Evolutionary conservation across 1,140 invertebrate species (phyloP), one percentile per base, ranked within the genome.

Genomic region (Episyrphus balteatus): DNA sequence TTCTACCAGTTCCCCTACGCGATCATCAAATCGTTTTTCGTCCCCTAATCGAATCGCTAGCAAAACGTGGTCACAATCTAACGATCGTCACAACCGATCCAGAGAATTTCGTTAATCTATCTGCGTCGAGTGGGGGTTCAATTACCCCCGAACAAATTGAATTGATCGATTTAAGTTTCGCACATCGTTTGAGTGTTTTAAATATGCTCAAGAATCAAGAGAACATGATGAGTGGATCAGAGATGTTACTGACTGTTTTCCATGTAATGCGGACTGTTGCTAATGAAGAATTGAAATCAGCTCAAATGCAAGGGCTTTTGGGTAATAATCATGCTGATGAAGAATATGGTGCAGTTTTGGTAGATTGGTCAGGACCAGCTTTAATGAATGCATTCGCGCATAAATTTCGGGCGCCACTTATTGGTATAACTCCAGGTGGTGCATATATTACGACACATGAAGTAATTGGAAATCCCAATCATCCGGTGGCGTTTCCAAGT

Each of bases 21-120:
- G 74, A 72, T 54, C 72, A 76, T 56, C 68, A 71, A 49, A 56
- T 70, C 30, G 62, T 73, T 19, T 71, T 72, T 48, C 54, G 66
- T 46, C 59, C 70, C 13, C 18, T 76, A 3, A 66, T 64, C 12
- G 57, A 61, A 47, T 70, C 68, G 41, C 54, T 79, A 21, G 62
- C 59, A 0, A 68, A 60, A 31, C 55, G 65, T 40, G 75, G 74
- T 11, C 75, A 78, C 54, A 59, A 73, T 48, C 56, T 77, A 1
- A 63, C 68, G 1, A 54, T 66, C 1, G 48, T 70, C 1, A 68
- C 70, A 13, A 48, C 69, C 10, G 58, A 70, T 54, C 68, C 70
- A 26, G 13, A 10, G n/a, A 30, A 12, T n/a, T 43, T 43, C 34
- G n/a, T 40, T 2, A 19, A 17, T 40, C 13, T 15, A 15, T 3